Base-by-base conservation (phyloP, 2,113 vertebrate genomes). In the Xiphophorus couchianus region DNA sequence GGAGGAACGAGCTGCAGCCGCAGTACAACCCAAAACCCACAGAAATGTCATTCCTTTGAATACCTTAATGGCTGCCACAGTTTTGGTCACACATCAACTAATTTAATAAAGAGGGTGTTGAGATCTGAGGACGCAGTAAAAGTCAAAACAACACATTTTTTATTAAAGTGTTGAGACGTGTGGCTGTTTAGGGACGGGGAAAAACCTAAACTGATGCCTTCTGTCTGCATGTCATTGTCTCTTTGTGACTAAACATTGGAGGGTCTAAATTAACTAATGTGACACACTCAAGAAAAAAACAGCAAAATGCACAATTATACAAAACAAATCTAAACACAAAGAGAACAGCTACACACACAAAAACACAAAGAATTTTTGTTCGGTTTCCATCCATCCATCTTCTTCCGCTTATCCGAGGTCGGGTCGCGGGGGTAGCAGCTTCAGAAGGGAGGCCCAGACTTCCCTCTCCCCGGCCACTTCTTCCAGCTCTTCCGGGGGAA, bases 101-200 rank as follows among this genome's bases (percentile, higher is more conserved):
- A 90, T 88, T 81, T 15, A 78, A 89, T 83, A 83, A 82, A 64
- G 76, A 88, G 89, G 88, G 90, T 76, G 85, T 81, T 29, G 33
- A 85, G 77, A 80, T 89, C 62, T 81, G 68, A 84, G 35, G 10
- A 67, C 2, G 58, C 67, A 71, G 74, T 91, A 74, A 92, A 89
- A 85, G 51, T 48, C 66, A 39, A 33, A 44, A 68, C 62, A 25
- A 28, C 28, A 83, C 25, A 37, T 37, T 62, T 48, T 88, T 81
- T 75, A 80, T 76, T 84, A 62, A 71, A 69, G 48, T 33, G 66
- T 28, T 63, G 66, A 71, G 31, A 70, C 78, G 61, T 29, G 65
- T 74, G 86, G 78, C 77, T 83, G 71, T 83, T 84, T 31, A 66
- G 83, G 4, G 44, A 60, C 44, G 25, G 33, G 73, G 63, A 68